phyloP scores from a whole-genome alignment of 2,113 vertebrate genomes.

The Balaenoptera acutorostrata region DNA sequence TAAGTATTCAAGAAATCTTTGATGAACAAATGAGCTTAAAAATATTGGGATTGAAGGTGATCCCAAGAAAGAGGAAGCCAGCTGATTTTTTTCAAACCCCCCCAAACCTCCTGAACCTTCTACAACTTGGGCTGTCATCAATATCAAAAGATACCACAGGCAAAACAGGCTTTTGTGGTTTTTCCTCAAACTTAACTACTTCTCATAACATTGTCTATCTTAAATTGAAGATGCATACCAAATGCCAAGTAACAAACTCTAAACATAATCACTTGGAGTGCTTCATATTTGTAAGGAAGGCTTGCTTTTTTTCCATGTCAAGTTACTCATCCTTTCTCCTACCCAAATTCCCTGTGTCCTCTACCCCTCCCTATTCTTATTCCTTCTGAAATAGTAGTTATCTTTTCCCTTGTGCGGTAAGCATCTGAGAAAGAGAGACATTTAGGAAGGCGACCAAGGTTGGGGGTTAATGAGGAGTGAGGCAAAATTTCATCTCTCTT shows the following conservation, averaged over 20 bases:
- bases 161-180: not conserved
- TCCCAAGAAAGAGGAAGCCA: not conserved
- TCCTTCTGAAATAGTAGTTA: not conserved
- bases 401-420: not conserved
- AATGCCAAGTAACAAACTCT: not conserved
- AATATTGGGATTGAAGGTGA: not conserved
- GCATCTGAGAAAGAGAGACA: not conserved
- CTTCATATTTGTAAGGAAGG: not conserved
- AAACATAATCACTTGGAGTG: not conserved
- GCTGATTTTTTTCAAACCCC: not conserved
- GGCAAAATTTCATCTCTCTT: not conserved
- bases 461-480: not conserved
- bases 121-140: not conserved
- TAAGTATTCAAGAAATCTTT: not conserved
- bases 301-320: not conserved
- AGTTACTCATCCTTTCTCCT: not conserved
- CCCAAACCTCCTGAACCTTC: not conserved
- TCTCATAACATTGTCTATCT: not conserved
- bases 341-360: not conserved
- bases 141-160: not conserved
- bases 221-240: not conserved
- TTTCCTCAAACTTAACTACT: not conserved
- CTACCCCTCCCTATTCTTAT: not conserved
- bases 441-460: not conserved
- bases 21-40: not conserved